A percentile compares a stretch with the other conserved stretches of the same genome.
These are phyloP conservation scores for Psylliodes chrysocephalus DNA, from an alignment of 2,888 invertebrate species.

Conservation along the genomic window DNA sequence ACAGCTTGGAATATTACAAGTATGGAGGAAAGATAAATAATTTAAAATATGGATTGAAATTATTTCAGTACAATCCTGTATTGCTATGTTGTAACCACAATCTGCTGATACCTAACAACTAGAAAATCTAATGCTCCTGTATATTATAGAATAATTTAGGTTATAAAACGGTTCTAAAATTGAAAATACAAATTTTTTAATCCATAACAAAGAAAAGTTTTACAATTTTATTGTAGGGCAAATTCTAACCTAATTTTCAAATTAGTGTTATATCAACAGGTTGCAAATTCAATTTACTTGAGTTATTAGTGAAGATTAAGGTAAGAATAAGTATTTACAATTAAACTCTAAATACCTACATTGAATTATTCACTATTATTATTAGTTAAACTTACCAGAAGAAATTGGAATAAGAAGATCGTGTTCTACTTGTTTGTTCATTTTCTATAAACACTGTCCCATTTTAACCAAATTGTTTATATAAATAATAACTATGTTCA, in stretches of 20 bases:
- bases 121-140: no score
- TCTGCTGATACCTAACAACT: no score
- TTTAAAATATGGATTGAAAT: no score
- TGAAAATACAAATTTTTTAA: no score
- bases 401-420: conserved; percentile 58
- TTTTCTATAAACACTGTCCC: conserved; percentile 36
- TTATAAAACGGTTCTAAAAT: no score
- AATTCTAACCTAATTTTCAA: conserved; percentile 19
- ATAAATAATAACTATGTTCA: conserved; percentile 1
- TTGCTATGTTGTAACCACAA: no score
- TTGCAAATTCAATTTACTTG: not conserved
- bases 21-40: no score
- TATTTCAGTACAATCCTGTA: not conserved
- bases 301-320: not conserved
- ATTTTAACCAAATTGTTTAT: conserved; percentile 1
- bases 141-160: no score
- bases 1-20: no score
- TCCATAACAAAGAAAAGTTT: no score
- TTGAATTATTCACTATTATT: not conserved
- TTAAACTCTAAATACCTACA: not conserved
- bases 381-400: conserved; percentile 55
- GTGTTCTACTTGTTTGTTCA: conserved; percentile 55
- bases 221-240: no score
- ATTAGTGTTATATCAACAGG: not conserved
- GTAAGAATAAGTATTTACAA: conserved; percentile 21